These are phyloP conservation scores for Elgaria multicarinata DNA, from an alignment of 2,113 vertebrate species.

Conservation along the genomic window DNA sequence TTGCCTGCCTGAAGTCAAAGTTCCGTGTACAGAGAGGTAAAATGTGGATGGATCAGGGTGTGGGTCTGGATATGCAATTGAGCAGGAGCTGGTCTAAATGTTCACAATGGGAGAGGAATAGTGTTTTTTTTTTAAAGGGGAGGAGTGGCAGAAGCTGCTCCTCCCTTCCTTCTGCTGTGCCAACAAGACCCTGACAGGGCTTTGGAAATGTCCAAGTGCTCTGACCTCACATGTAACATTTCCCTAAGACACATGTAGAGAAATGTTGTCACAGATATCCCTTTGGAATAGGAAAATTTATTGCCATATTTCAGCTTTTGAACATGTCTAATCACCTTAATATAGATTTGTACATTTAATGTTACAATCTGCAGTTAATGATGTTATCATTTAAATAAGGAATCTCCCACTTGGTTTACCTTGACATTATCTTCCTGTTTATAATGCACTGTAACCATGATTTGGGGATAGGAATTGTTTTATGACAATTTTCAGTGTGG, in stretches of 20 bases:
- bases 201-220: no score
- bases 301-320: neutral
- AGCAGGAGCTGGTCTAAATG: no score
- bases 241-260: neutral
- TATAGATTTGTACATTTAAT: neutral
- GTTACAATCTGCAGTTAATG: neutral
- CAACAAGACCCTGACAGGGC: no score
- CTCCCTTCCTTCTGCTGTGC: no score
- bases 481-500: neutral
- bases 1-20: no score
- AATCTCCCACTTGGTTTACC: conserved; percentile 36
- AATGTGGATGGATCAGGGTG: no score
- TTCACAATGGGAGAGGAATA: no score
- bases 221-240: neutral
- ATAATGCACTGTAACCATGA: neutral
- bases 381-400: conserved; percentile 40
- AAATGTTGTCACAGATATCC: neutral
- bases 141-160: no score
- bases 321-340: neutral
- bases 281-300: neutral
- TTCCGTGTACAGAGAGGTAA: no score
- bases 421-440: conserved; percentile 10
- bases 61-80: no score
- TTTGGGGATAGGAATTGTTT: neutral
- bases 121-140: no score